phyloP scores from a whole-genome alignment of 2,797 vertebrate genomes.

The Lacerta agilis region DNA sequence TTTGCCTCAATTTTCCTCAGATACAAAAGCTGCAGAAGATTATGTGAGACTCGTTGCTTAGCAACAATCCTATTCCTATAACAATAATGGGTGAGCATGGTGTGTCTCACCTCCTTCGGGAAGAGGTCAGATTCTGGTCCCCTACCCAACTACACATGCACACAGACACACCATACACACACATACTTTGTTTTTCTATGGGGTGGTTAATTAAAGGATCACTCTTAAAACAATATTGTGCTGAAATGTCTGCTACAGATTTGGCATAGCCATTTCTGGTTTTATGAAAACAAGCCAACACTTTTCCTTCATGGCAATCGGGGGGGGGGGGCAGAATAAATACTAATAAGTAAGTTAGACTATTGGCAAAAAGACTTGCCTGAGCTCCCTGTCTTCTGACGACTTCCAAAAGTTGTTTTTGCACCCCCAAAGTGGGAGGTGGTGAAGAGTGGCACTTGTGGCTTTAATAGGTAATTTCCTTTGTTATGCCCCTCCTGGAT shows the following conservation, averaged over 20 bases:
- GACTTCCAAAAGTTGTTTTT: slow-evolving; percentile 35
- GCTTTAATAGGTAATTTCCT: not conserved
- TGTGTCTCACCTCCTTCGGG: slow-evolving; percentile 39
- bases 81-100: slow-evolving; percentile 45
- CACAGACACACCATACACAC: too few species aligned
- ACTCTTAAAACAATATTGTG: slow-evolving; percentile 36
- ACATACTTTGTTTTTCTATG: not conserved
- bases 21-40: slow-evolving; percentile 71
- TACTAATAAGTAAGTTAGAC: slow-evolving; percentile 12
- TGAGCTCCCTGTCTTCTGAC: not conserved
- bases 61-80: slow-evolving; percentile 72
- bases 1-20: slow-evolving; percentile 71
- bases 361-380: not conserved
- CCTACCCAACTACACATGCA: not conserved
- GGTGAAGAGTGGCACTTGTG: not conserved
- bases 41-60: slow-evolving; percentile 75
- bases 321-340: not conserved
- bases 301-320: not conserved
- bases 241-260: not conserved
- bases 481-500: not conserved
- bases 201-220: slow-evolving; percentile 22
- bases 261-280: not conserved
- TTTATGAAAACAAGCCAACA: not conserved
- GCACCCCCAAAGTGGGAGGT: not conserved
- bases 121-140: slow-evolving; percentile 48